These are phyloP conservation scores for Tenualosa ilisha DNA, from an alignment of 2,797 vertebrate genomes.

Conservation along the genomic window DNA sequence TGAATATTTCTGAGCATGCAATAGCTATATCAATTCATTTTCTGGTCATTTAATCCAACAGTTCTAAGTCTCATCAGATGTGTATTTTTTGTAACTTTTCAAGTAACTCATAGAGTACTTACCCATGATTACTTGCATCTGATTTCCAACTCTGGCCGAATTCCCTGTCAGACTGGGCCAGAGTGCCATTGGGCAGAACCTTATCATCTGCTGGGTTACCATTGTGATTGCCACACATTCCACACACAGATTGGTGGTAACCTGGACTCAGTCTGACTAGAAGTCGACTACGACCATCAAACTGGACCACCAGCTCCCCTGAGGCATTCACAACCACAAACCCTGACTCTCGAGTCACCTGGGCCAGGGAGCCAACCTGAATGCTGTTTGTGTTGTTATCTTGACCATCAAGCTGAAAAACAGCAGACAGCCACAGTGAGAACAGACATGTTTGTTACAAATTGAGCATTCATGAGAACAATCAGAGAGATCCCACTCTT, in stretches of 20 bases:
- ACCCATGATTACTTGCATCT: conserved; percentile 60
- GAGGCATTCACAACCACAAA: conserved; percentile 49
- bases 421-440: neutral
- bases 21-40: too few species aligned
- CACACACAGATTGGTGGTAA: conserved; percentile 47
- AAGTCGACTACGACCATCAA: conserved; percentile 45
- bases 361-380: conserved; percentile 43
- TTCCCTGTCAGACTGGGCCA: conserved; percentile 54
- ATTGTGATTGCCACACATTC: conserved; percentile 65
- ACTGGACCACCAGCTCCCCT: conserved; percentile 28
- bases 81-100: too few species aligned
- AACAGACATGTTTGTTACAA: too few species aligned
- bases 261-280: conserved; percentile 7
- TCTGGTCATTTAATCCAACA: too few species aligned
- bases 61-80: too few species aligned
- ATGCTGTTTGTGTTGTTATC: conserved; percentile 45
- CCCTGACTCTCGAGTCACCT: neutral
- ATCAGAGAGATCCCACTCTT: neutral
- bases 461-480: too few species aligned
- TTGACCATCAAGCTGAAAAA: conserved; percentile 58
- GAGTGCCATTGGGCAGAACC: conserved; percentile 50
- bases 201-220: conserved; percentile 58
- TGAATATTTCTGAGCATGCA: too few species aligned
- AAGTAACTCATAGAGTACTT: neutral
- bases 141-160: conserved; percentile 69